Evolutionary conservation across 2,113 vertebrate genomes (phyloP).

Genomic region (Triplophysa dalaica): DNA sequence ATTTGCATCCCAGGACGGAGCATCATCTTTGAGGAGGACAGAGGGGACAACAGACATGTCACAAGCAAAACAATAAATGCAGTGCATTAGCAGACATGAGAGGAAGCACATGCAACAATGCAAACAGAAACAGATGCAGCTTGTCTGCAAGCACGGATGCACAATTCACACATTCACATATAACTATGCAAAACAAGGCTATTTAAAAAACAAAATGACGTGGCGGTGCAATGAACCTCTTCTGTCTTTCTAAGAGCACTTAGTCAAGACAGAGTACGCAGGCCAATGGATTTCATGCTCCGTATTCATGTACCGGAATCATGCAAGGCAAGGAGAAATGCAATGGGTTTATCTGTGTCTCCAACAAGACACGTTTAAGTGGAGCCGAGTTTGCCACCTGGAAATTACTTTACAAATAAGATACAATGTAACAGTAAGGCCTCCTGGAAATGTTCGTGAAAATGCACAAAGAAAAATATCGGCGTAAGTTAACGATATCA

Average conservation of each 20-base stretch:
- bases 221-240: background rate
- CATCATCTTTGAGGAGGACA: slow-evolving; percentile 83
- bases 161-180: background rate
- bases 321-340: slow-evolving; percentile 25
- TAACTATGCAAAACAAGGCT: slow-evolving; percentile 20
- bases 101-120: slow-evolving; percentile 59
- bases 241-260: background rate
- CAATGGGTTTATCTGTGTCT: slow-evolving; percentile 4
- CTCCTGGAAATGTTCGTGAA: background rate
- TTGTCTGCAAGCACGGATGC: slow-evolving; percentile 30
- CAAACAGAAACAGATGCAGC: slow-evolving; percentile 27
- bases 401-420: background rate
- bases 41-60: slow-evolving; percentile 86
- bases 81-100: slow-evolving; percentile 61
- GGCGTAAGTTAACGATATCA: background rate
- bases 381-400: slow-evolving; percentile 10
- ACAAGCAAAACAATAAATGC: slow-evolving; percentile 80
- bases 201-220: background rate
- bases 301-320: background rate
- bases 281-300: slow-evolving; percentile 15
- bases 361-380: slow-evolving; percentile 4
- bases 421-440: background rate
- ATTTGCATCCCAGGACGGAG: slow-evolving; percentile 85
- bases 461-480: background rate
- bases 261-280: slow-evolving; percentile 4